Percentiles rank a stretch among this genome's conserved stretches.
phyloP scores from a whole-genome alignment of 2,113 vertebrate genomes.

The Aplodontia rufa region DNA sequence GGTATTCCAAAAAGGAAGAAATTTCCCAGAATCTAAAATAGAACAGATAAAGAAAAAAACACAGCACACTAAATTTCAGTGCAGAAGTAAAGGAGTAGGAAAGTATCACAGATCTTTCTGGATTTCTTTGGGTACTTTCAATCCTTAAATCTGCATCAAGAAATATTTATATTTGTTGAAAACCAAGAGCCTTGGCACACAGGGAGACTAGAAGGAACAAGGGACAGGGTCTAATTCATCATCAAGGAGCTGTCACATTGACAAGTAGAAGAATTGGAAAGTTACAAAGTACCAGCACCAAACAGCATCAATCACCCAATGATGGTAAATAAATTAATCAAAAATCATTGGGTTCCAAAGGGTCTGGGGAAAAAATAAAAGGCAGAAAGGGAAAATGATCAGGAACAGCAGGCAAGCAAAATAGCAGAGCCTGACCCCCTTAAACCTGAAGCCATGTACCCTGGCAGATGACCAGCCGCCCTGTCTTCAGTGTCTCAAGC shows the following conservation, averaged over 20 bases:
- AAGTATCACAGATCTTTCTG: conserved; percentile 65
- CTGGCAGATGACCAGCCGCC: neutral
- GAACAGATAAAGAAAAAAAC: neutral
- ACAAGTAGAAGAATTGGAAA: conserved; percentile 84
- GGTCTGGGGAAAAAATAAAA: conserved; percentile 74
- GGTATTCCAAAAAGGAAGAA: neutral
- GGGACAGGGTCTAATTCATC: conserved; percentile 84
- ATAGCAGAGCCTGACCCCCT: conserved; percentile 60
- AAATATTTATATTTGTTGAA: conserved; percentile 83
- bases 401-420: conserved; percentile 62
- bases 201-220: conserved; percentile 80
- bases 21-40: neutral
- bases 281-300: conserved; percentile 82
- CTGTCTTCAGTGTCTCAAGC: accelerated
- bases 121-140: conserved; percentile 54
- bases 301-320: conserved; percentile 84
- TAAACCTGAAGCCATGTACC: neutral
- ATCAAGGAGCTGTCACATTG: conserved; percentile 82
- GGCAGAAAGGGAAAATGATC: conserved; percentile 76
- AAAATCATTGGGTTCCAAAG: conserved; percentile 81
- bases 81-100: conserved; percentile 44
- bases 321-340: conserved; percentile 87
- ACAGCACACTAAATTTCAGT: conserved; percentile 37
- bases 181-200: conserved; percentile 77
- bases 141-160: conserved; percentile 71